phyloP scores from a whole-genome alignment of 2,113 vertebrate species.

The Potamarius usumacintae region DNA sequence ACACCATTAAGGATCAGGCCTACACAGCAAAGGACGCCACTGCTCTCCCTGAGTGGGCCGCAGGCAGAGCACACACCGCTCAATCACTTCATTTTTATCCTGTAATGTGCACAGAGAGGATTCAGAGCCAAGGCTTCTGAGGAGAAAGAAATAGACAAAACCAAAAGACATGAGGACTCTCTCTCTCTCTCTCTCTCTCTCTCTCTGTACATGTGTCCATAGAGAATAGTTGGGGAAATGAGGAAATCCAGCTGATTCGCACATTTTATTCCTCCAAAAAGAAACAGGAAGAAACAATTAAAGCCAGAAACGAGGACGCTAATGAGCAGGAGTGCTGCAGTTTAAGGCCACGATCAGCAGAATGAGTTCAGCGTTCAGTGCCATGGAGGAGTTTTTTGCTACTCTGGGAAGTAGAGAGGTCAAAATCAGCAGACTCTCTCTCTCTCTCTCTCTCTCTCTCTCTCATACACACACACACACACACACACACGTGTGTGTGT shows the following conservation, averaged over 20 bases:
- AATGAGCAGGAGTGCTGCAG: background rate
- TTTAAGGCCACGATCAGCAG: background rate
- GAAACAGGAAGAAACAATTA: slow-evolving; percentile 51
- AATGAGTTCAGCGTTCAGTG: background rate
- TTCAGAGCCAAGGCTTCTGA: slow-evolving; percentile 57
- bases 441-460: background rate
- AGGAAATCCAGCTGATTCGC: slow-evolving; percentile 15
- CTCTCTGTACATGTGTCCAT: slow-evolving; percentile 28
- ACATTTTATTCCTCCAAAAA: slow-evolving; percentile 17
- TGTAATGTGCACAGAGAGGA: slow-evolving; percentile 64
- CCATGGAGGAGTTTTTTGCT: slow-evolving; percentile 52
- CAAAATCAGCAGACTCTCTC: background rate
- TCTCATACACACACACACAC: background rate
- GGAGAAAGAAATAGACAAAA: slow-evolving; percentile 51
- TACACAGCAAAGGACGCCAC: slow-evolving; percentile 50
- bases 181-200: slow-evolving; percentile 30
- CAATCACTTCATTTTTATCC: slow-evolving; percentile 68
- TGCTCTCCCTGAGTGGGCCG: slow-evolving; percentile 57
- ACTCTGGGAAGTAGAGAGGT: background rate
- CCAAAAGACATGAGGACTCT: slow-evolving; percentile 60
- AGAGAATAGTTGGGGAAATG: background rate
- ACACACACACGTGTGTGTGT: background rate
- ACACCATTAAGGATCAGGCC: slow-evolving; percentile 60
- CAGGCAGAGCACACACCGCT: slow-evolving; percentile 51
- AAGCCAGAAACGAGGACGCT: background rate